Evolutionary conservation across 2,797 vertebrate species (phyloP), one percentile per base, ranked within the genome.

Genomic region (Gadopsis marmoratus): DNA sequence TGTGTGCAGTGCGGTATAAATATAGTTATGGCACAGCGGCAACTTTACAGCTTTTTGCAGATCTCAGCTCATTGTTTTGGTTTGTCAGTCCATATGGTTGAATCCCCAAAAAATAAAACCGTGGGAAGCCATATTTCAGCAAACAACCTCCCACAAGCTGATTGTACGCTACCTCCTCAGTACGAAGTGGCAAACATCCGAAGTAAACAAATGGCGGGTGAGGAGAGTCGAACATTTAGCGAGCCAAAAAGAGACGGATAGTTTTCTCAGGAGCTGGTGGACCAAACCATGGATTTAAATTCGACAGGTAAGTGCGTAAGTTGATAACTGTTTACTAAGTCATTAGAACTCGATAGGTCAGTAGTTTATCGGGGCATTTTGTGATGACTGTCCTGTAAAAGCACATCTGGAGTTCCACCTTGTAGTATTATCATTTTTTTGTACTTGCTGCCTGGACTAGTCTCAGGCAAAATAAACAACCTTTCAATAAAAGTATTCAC

Each of bases 401-500:
- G 19, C 16, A n/a, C 41, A 31, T 41, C 45, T 33, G 6, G 16
- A 68, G 33, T 17, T 77, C 19, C 16, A 19, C 14, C 41, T 3
- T 21, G 26, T 19, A 33, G 26, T 19, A 81, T 62, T 2, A 81
- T 74, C 7, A 68, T 55, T 39, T 10, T 39, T 60, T 72, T 29
- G 19, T 35, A 82, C 60, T 82, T 74, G 43, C 69, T 56, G 48
- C 29, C 13, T 43, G 47, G 26, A 63, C 45, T 75, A 71, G 47
- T 73, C 50, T 71, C 64, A 45, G 51, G 70, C 37, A 70, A 82
- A 79, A 59, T 63, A 79, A 81, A 37, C 62, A 85, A 85, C 78
- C 78, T 86, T 85, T 87, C 81, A 82, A 71, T 78, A 82, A 88
- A 86, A 79, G 63, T 70, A 70, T 33, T 66, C 54, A 58, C 67